Conservation (phyloP, 2,888 invertebrate species). For the Drosophila rubida region DNA sequence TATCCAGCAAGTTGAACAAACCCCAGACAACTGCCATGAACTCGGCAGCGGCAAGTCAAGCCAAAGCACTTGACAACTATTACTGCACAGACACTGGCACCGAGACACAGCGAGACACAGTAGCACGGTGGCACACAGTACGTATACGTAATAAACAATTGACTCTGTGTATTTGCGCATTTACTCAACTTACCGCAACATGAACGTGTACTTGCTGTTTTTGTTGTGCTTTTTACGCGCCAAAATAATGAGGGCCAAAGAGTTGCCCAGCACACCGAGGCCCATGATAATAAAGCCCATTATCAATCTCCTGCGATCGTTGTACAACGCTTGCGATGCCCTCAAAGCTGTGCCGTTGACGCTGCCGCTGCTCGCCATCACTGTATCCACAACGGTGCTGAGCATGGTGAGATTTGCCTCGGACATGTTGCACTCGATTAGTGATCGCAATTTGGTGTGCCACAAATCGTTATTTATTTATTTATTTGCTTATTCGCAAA, state of each 20-base stretch:
- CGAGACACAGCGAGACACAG: constrained; percentile 5
- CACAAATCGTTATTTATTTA: constrained; percentile 3
- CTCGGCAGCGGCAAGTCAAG: constrained; percentile 31
- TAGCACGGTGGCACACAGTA: constrained; percentile 4
- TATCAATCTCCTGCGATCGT: constrained; percentile 61
- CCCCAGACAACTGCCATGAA: constrained; percentile 67
- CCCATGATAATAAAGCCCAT: constrained; percentile 86
- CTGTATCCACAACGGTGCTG: not conserved
- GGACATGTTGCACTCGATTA: not conserved
- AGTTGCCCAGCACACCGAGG: constrained; percentile 90
- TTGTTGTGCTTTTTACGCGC: constrained; percentile 89
- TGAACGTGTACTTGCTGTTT: constrained; percentile 92
- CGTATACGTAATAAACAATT: not conserved
- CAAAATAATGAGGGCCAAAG: constrained; percentile 91
- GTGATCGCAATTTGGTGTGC: not conserved
- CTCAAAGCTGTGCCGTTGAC: constrained; percentile 2
- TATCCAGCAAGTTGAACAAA: constrained; percentile 65
- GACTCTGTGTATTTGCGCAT: not conserved
- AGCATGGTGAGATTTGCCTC: constrained; percentile 3
- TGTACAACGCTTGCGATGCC: constrained; percentile 54
- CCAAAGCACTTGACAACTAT: constrained; percentile 41
- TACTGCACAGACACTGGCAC: constrained; percentile 17
- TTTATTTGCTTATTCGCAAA: constrained; percentile 1
- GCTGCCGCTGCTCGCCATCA: constrained; percentile 4
- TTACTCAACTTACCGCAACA: constrained; percentile 85